Evolutionary conservation across 2,888 invertebrate species (phyloP).

Genomic region (Drosophila meridionalis): DNA sequence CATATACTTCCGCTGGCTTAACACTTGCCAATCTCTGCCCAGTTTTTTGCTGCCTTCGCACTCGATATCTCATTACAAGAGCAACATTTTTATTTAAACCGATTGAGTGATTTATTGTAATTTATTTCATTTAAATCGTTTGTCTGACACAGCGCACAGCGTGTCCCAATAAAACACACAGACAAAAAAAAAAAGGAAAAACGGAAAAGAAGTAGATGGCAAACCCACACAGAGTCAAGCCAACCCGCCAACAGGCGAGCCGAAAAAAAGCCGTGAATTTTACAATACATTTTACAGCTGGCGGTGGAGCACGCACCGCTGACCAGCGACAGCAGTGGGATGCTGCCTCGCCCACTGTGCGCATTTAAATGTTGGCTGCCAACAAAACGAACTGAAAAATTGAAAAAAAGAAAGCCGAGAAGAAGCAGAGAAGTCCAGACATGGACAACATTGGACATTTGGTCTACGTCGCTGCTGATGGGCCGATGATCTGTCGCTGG

Average conservation of each 20-base stretch:
- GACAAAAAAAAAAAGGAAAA: constrained; percentile 6
- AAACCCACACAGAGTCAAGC: constrained; percentile 39
- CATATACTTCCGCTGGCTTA: constrained; percentile 17
- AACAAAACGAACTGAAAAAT: constrained; percentile 20
- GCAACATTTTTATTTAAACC: constrained; percentile 76
- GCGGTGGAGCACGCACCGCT: constrained; percentile 63
- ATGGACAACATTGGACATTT: constrained; percentile 28
- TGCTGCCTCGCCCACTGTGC: constrained; percentile 17
- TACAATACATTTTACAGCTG: constrained; percentile 75
- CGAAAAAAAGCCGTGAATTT: constrained; percentile 60
- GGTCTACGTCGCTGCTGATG: constrained; percentile 58
- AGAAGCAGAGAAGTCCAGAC: constrained; percentile 19
- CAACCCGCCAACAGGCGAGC: constrained; percentile 35
- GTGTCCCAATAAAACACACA: constrained; percentile 38
- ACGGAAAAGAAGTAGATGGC: constrained; percentile 7
- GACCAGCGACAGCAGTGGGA: constrained; percentile 43
- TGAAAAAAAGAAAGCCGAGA: not conserved
- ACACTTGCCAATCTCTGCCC: constrained; percentile 19
- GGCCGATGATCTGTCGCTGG: constrained; percentile 68
- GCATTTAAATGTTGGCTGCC: constrained; percentile 58
- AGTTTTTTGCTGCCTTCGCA: constrained; percentile 36
- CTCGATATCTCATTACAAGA: constrained; percentile 74
- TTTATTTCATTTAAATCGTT: constrained; percentile 82
- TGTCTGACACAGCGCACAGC: constrained; percentile 66
- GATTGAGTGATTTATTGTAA: constrained; percentile 81